phyloP scores from a whole-genome alignment of 2,797 vertebrate species.

The Novumbra hubbsi region DNA sequence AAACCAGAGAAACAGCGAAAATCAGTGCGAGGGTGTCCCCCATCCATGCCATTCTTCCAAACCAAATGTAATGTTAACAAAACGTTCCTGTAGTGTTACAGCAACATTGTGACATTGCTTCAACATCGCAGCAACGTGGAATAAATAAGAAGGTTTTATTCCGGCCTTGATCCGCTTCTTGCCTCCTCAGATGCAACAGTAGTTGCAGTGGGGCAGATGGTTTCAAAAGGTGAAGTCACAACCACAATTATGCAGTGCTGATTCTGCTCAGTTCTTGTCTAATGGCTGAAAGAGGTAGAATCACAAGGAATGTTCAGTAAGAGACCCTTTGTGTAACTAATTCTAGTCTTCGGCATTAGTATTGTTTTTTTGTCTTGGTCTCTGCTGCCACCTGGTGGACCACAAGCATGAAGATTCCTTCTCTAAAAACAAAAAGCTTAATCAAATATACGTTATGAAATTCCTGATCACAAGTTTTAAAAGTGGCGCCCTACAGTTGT shows the following conservation, averaged over 20 bases:
- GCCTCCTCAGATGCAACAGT: conserved; percentile 63
- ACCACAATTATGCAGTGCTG: conserved; percentile 90
- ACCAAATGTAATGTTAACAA: conserved; percentile 49
- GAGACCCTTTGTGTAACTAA: not conserved
- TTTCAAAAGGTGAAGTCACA: conserved; percentile 51
- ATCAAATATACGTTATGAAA: not conserved
- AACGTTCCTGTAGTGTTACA: conserved; percentile 55
- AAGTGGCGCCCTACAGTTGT: too few species aligned
- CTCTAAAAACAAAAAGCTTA: not conserved
- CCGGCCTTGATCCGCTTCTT: conserved; percentile 55
- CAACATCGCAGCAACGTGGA: conserved; percentile 59
- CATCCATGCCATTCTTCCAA: conserved; percentile 40
- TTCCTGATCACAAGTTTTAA: too few species aligned
- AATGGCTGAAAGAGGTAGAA: conserved; percentile 79
- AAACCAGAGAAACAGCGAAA: conserved; percentile 64
- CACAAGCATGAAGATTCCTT: not conserved
- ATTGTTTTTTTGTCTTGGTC: not conserved
- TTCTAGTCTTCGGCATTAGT: not conserved
- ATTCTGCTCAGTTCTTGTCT: conserved; percentile 97
- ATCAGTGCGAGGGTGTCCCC: conserved; percentile 65
- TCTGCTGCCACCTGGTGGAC: conserved; percentile 57
- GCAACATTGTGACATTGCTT: conserved; percentile 51
- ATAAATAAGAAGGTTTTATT: conserved; percentile 68
- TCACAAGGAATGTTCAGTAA: not conserved
- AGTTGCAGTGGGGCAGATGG: conserved; percentile 63